Evolutionary conservation across 2,797 vertebrate species (phyloP), one percentile per base, ranked within the genome.

Genomic region (Zenarchopterus dispar): DNA sequence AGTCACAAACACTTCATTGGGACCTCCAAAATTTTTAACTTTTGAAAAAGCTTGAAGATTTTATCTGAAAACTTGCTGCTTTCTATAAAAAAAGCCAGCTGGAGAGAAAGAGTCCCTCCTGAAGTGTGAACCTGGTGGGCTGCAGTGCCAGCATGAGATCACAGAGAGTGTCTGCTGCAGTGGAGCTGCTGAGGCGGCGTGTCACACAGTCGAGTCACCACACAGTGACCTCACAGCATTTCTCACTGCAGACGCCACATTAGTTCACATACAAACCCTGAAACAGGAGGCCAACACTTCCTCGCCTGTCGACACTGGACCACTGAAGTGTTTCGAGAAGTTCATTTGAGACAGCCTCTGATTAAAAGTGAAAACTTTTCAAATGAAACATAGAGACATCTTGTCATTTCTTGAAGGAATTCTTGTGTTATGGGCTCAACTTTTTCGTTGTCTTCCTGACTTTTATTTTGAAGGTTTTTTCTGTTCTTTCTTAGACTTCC

Each of bases 131-230:
- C 50, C 28, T 36, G 2, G 16, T 15, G 0, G 13, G 53, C 55
- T 73, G 72, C 52, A 50, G 73, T 21, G 67, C 28, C 61, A 72
- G 60, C 46, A 54, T 33, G 58, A 19, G 52, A 73, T 72, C 39
- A 51, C 52, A 4, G 19, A 52, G 17, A 49, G 61, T 6, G 67
- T 51, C 68, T 74, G 68, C 76, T 43, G 61, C 33, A 46, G 62
- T 73, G 43, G 44, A 41, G 52, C 54, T 24, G 51, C 43, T 42
- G 67, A 70, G 57, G 62, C 55, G 33, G 77, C 67, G 56, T 74
- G 68, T 75, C 70, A 64, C 70, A 64, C 75, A 33, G 77, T 54
- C 44, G 9, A 80, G 73, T 78, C 81, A 56, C 62, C 77, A 22
- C 2, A 6, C 55, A 26, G 55, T 56, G 75, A 82, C 84, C 68